phyloP scores from a whole-genome alignment of 1,140 invertebrate genomes.

The Phocides pigmalion region DNA sequence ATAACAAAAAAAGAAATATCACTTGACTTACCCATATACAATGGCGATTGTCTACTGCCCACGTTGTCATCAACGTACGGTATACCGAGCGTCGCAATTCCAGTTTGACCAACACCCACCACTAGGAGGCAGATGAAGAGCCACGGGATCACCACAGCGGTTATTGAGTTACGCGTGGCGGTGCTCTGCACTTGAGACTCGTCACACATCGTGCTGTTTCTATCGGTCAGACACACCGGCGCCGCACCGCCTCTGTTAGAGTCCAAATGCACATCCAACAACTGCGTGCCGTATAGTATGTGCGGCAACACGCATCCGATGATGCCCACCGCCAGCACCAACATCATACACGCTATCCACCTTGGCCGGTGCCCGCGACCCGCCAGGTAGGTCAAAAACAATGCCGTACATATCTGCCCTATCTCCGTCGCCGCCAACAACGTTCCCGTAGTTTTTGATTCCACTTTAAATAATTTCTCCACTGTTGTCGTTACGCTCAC shows the following conservation, averaged over 20 bases:
- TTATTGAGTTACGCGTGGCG: slow-evolving; percentile 89
- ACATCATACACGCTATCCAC: slow-evolving; percentile 97
- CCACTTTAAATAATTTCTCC: slow-evolving; percentile 97
- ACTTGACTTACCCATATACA: slow-evolving; percentile 92
- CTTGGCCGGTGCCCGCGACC: slow-evolving; percentile 97
- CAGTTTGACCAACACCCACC: slow-evolving; percentile 96
- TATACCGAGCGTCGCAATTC: slow-evolving; percentile 96
- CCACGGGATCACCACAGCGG: slow-evolving; percentile 91
- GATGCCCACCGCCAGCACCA: slow-evolving; percentile 93
- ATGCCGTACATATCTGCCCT: slow-evolving; percentile 94
- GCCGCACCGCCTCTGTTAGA: slow-evolving; percentile 80
- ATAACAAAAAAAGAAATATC: not conserved
- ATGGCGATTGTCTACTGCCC: slow-evolving; percentile 94
- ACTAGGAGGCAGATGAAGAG: slow-evolving; percentile 94
- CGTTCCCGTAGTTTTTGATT: slow-evolving; percentile 96
- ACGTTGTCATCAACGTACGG: slow-evolving; percentile 98
- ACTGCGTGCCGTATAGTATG: slow-evolving; percentile 90
- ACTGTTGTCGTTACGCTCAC: slow-evolving; percentile 98
- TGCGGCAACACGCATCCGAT: slow-evolving; percentile 94
- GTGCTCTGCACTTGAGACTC: slow-evolving; percentile 67
- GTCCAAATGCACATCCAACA: slow-evolving; percentile 87
- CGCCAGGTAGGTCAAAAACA: slow-evolving; percentile 96
- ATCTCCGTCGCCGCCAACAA: slow-evolving; percentile 97
- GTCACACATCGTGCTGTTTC: slow-evolving; percentile 60
- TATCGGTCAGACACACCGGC: slow-evolving; percentile 52